A percentile compares a stretch with the other conserved stretches of the same genome.
phyloP scores from a whole-genome alignment of 2,797 vertebrate genomes.

The Emys orbicularis region DNA sequence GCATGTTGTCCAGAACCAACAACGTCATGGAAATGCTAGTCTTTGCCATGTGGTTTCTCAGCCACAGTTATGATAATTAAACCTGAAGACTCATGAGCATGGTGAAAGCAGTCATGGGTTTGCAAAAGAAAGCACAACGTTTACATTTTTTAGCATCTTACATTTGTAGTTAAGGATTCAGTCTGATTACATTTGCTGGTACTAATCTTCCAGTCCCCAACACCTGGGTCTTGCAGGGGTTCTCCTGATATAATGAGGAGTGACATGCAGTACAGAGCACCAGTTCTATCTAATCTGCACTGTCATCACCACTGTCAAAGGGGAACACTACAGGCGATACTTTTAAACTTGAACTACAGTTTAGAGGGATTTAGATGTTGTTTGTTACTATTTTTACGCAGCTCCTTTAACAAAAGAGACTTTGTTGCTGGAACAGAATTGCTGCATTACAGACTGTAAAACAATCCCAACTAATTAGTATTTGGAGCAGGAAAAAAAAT shows the following conservation, averaged over 20 bases:
- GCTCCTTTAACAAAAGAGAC: slow-evolving; percentile 51
- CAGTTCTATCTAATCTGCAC: slow-evolving; percentile 53
- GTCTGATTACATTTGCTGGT: slow-evolving; percentile 33
- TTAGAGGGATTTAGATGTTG: slow-evolving; percentile 46
- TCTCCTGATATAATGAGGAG: slow-evolving; percentile 42
- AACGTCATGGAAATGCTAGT: slow-evolving; percentile 60
- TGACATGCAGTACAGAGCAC: slow-evolving; percentile 45
- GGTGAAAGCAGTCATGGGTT: slow-evolving; percentile 37
- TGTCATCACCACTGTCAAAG: slow-evolving; percentile 56
- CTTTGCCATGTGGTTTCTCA: slow-evolving; percentile 41
- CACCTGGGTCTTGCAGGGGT: slow-evolving; percentile 53
- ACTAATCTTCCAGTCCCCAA: slow-evolving; percentile 55
- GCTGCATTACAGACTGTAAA: slow-evolving; percentile 53
- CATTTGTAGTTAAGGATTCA: slow-evolving; percentile 47
- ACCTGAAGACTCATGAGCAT: slow-evolving; percentile 1
- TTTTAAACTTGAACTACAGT: slow-evolving; percentile 53
- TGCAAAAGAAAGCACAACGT: slow-evolving; percentile 6
- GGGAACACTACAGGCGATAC: slow-evolving; percentile 39
- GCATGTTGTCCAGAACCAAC: slow-evolving; percentile 51
- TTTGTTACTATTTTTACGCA: slow-evolving; percentile 68
- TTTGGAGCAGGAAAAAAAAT: slow-evolving; percentile 15
- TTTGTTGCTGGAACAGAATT: slow-evolving; percentile 26
- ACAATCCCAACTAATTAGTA: slow-evolving; percentile 49
- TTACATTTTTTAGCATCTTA: background rate
- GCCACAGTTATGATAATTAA: slow-evolving; percentile 60